Conservation (phyloP, 1,140 invertebrate genomes). For the Idris sp. region DNA sequence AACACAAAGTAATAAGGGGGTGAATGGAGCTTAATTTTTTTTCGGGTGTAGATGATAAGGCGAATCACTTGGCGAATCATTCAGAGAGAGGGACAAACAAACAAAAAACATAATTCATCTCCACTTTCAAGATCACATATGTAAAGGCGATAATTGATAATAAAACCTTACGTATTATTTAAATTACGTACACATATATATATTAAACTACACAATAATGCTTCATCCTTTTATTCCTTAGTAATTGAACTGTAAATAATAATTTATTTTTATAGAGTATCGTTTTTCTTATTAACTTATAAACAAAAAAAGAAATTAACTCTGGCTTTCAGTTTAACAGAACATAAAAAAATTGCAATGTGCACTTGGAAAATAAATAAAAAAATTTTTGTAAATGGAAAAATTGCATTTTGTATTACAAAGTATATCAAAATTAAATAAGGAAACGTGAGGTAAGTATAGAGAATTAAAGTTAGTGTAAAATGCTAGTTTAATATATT, state of each 20-base stretch:
- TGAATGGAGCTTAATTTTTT: too few species aligned
- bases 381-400: slow-evolving; percentile 42
- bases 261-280: slow-evolving; percentile 48
- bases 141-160: slow-evolving; percentile 62
- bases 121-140: slow-evolving; percentile 43
- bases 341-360: slow-evolving; percentile 19
- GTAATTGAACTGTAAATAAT: slow-evolving; percentile 50
- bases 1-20: too few species aligned
- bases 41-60: slow-evolving; percentile 39
- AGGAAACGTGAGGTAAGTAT: slow-evolving; percentile 30
- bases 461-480: slow-evolving; percentile 68
- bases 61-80: slow-evolving; percentile 29
- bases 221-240: slow-evolving; percentile 50
- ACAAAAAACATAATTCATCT: slow-evolving; percentile 42
- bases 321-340: slow-evolving; percentile 24
- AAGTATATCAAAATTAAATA: neutral
- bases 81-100: too few species aligned
- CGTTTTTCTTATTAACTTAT: slow-evolving; percentile 37
- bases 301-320: slow-evolving; percentile 32
- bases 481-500: slow-evolving; percentile 78
- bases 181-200: slow-evolving; percentile 51
- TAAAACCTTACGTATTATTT: slow-evolving; percentile 60
- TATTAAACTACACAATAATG: slow-evolving; percentile 44
- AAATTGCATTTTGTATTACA: slow-evolving; percentile 12
- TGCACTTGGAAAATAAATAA: slow-evolving; percentile 34